Percentiles rank a stretch among this genome's conserved stretches.
phyloP scores from a whole-genome alignment of 1,140 invertebrate genomes.

The honey bee (Apis mellifera) region Amel_HAv3.1 CM009933.2:11055001-11055500 shows the following conservation, averaged over 20 bases:
- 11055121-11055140: conserved; percentile 41
- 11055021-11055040: conserved; percentile 48
- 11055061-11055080: conserved; percentile 23
- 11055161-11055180: conserved; percentile 68
- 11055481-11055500: conserved; percentile 30
- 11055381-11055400: conserved; percentile 49
- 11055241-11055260: conserved; percentile 52
- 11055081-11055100: conserved; percentile 50
- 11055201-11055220: conserved; percentile 10
- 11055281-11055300: conserved; percentile 58
- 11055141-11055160: conserved; percentile 63
- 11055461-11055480: conserved; percentile 49
- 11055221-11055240: conserved; percentile 30
- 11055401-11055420: conserved; percentile 59
- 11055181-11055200: conserved; percentile 36
- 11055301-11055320: conserved; percentile 53
- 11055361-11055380: conserved; percentile 64
- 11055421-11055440: conserved; percentile 59
- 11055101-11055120: not conserved
- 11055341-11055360: conserved; percentile 67
- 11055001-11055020: not conserved
- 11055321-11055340: conserved; percentile 62
- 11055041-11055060: not conserved
- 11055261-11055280: conserved; percentile 33
- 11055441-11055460: conserved; percentile 28